phyloP scores from a whole-genome alignment of 2,113 vertebrate genomes.

The Heterotis niloticus region DNA sequence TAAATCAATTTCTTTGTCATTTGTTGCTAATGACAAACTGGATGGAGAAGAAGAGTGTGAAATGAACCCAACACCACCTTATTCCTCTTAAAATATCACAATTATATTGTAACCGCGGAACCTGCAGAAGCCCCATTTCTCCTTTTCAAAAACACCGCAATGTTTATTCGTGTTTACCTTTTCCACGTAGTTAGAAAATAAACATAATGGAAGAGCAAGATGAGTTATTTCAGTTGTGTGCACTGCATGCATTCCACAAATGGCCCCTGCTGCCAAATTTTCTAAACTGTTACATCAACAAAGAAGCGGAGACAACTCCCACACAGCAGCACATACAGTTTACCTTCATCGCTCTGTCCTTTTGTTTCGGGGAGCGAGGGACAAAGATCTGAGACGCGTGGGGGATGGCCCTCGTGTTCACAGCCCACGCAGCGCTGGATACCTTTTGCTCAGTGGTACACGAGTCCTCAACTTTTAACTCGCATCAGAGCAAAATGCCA shows the following conservation, averaged over 20 bases:
- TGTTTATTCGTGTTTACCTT: no score
- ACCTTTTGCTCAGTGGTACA: background rate
- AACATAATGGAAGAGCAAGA: no score
- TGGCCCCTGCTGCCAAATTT: background rate
- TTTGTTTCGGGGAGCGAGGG: background rate
- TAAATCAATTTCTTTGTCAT: background rate
- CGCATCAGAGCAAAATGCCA: background rate
- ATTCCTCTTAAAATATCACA: no score
- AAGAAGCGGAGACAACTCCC: background rate
- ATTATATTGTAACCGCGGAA: no score
- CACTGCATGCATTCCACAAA: no score
- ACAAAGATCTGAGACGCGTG: background rate
- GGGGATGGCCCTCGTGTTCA: background rate
- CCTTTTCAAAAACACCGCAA: no score
- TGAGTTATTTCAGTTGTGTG: no score
- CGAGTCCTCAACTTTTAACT: background rate
- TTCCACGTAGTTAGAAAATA: no score
- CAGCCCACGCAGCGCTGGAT: background rate
- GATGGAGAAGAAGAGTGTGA: no score
- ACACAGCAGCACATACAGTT: background rate
- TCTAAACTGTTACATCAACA: slow-evolving; percentile 6
- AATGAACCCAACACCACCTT: no score
- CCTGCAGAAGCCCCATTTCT: no score
- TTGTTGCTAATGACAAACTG: background rate
- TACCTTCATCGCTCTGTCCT: background rate